Conservation (phyloP, 2,888 invertebrate genomes). For the Synanthedon tipuliformis region DNA sequence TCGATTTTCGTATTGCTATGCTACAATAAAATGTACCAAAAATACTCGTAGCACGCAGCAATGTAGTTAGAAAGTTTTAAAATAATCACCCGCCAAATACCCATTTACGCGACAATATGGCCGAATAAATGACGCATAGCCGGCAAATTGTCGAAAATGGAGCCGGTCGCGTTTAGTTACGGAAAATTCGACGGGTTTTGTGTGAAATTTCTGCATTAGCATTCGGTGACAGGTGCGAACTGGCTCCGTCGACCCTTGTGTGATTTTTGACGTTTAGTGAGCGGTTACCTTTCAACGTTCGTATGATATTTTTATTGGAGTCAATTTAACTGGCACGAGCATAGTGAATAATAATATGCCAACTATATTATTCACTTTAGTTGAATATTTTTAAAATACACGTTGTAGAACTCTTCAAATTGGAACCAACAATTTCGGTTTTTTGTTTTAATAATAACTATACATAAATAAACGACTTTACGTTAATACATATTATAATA, state of each 20-base stretch:
- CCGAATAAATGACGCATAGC: slow-evolving; percentile 4
- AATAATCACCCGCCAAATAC: not conserved
- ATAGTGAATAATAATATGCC: no score
- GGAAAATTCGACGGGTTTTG: slow-evolving; percentile 6
- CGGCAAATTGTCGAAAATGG: slow-evolving; percentile 3
- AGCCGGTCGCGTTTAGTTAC: slow-evolving; percentile 1
- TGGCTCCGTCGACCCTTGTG: slow-evolving; percentile 16
- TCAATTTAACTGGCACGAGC: not conserved
- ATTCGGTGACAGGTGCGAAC: slow-evolving; percentile 55
- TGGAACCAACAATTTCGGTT: no score
- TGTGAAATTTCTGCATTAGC: slow-evolving; percentile 29
- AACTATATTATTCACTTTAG: no score
- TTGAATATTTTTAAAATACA: no score
- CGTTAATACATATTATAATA: no score
- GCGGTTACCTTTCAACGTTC: not conserved
- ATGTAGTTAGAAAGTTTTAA: not conserved
- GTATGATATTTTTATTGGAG: not conserved
- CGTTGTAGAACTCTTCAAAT: no score
- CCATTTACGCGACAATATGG: slow-evolving; percentile 1
- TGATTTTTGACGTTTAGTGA: slow-evolving; percentile 3
- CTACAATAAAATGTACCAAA: no score
- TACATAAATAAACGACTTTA: no score
- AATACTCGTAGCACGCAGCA: not conserved
- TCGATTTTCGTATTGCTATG: no score
- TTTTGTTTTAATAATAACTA: no score